phyloP scores from a whole-genome alignment of 2,113 vertebrate species.

The Takifugu bimaculatus region DNA sequence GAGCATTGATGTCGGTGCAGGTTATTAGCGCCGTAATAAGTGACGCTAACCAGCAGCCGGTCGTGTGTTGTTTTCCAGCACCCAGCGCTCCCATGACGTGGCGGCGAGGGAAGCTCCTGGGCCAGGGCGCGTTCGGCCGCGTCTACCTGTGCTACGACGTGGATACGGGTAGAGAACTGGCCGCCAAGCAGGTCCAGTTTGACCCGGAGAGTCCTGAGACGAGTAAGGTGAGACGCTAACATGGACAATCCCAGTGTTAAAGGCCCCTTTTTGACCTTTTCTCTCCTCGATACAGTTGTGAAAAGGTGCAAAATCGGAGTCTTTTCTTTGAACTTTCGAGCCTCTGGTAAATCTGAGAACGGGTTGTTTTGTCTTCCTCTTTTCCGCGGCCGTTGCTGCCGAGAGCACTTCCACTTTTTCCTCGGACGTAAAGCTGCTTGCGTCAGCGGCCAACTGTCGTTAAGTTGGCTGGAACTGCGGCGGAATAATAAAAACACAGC shows the following conservation, averaged over 20 bases:
- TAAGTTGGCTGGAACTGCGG: too few relatives aligned
- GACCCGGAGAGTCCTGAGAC: constrained; percentile 94
- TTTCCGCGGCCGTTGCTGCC: neutral
- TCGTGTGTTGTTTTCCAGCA: constrained; percentile 62
- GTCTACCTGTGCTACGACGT: constrained; percentile 96
- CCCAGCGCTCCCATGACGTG: constrained; percentile 91
- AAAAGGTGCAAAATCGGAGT: too few relatives aligned
- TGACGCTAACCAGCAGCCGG: too few relatives aligned
- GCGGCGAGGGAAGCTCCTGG: constrained; percentile 90
- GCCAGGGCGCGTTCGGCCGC: constrained; percentile 91
- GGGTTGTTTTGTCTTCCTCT: neutral
- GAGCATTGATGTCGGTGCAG: constrained; percentile 39
- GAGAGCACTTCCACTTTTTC: too few relatives aligned
- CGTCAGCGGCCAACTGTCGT: too few relatives aligned
- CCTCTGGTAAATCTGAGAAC: too few relatives aligned
- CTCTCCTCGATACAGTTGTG: too few relatives aligned
- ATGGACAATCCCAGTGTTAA: too few relatives aligned
- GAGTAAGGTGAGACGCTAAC: constrained; percentile 81
- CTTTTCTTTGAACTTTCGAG: too few relatives aligned
- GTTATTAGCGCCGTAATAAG: neutral
- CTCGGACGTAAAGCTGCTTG: too few relatives aligned
- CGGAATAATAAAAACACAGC: too few relatives aligned
- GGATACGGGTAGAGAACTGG: constrained; percentile 91
- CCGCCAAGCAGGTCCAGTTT: constrained; percentile 94
- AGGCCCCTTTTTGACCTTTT: too few relatives aligned